Percentiles rank a stretch among this genome's conserved stretches.
These are phyloP conservation scores for Vulpes ferrilata DNA, from an alignment of 2,113 vertebrate genomes.

Conservation along the genomic window DNA sequence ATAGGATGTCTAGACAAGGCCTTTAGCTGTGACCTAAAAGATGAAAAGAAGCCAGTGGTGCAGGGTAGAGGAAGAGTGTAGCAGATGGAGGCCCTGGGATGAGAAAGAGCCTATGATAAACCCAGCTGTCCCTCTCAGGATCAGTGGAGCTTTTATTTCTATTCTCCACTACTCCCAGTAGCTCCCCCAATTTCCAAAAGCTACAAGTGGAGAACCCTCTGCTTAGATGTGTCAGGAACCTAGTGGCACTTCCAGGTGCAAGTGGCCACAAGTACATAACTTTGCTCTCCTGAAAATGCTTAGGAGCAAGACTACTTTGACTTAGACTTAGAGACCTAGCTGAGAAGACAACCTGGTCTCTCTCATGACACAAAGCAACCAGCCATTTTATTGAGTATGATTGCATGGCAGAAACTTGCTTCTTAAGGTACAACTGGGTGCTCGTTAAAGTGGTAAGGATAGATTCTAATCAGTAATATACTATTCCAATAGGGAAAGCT, in stretches of 20 bases:
- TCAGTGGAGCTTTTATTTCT: not conserved
- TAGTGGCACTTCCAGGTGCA: not conserved
- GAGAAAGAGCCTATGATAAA: not conserved
- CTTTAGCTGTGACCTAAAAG: not conserved
- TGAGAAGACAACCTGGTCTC: not conserved
- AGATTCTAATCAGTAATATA: not conserved
- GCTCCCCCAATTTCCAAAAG: not conserved
- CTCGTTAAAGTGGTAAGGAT: not conserved
- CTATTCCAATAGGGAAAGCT: not conserved
- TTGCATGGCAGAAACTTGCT: not conserved
- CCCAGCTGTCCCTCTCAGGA: not conserved
- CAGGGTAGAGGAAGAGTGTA: not conserved
- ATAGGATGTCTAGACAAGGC: not conserved
- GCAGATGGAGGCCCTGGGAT: not conserved
- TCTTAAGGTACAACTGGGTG: not conserved
- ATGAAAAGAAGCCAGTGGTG: not conserved
- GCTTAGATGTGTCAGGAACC: not conserved
- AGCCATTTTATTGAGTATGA: not conserved
- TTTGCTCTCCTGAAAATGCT: constrained; percentile 15
- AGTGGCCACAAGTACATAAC: not conserved
- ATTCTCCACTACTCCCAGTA: not conserved
- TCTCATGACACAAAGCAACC: not conserved
- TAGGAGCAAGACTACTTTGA: not conserved
- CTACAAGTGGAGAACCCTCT: not conserved
- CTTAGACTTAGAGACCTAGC: not conserved